phyloP scores from a whole-genome alignment of 92 coral and sea anemone species.

The Siderastrea siderea region DNA sequence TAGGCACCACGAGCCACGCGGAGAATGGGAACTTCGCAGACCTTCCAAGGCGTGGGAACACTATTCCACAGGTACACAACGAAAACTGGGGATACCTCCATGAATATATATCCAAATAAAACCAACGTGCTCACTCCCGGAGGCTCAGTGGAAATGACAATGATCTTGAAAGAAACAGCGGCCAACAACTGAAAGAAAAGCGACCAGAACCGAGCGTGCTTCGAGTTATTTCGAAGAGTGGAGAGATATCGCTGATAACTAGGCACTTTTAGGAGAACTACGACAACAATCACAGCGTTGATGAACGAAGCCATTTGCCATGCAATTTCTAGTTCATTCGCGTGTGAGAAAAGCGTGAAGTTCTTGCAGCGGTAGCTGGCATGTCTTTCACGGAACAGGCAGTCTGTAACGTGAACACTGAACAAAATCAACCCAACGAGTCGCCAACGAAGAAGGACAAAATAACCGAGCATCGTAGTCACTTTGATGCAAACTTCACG shows the following conservation, averaged over 20 bases:
- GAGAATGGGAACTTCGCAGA: not conserved
- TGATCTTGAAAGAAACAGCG: constrained; percentile 32
- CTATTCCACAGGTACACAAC: constrained; percentile 54
- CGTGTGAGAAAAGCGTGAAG: constrained; percentile 27
- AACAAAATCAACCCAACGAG: constrained; percentile 9
- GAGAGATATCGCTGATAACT: constrained; percentile 34
- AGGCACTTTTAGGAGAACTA: constrained; percentile 38
- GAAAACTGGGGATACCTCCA: constrained; percentile 23
- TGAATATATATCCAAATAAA: constrained; percentile 35
- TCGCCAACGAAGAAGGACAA: constrained; percentile 31
- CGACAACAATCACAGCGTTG: constrained; percentile 40
- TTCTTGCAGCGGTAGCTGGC: constrained; percentile 34
- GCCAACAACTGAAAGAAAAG: constrained; percentile 62
- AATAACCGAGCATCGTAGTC: not conserved
- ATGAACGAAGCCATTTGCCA: constrained; percentile 30
- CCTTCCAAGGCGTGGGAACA: constrained; percentile 47
- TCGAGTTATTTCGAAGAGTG: constrained; percentile 48
- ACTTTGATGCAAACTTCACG: not conserved
- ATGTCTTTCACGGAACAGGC: constrained; percentile 25
- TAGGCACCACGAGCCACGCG: constrained; percentile 8
- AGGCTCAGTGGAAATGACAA: constrained; percentile 31
- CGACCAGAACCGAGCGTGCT: constrained; percentile 84
- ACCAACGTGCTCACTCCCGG: not conserved
- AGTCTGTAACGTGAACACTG: constrained; percentile 22
- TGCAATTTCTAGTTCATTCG: constrained; percentile 15